phyloP scores from a whole-genome alignment of 1,140 invertebrate species.

The Scaptomyza graminum region DNA sequence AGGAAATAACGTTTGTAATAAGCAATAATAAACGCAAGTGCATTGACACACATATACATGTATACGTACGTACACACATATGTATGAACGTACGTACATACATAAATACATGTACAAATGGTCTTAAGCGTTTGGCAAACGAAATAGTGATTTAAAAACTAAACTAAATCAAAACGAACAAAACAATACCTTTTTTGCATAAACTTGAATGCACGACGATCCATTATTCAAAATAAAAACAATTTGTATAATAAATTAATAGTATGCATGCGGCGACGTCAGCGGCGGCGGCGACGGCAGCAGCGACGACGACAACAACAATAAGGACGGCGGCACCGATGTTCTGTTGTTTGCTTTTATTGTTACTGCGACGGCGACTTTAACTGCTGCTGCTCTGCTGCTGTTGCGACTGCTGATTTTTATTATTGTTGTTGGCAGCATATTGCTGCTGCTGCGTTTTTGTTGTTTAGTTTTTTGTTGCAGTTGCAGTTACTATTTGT shows the following conservation, averaged over 20 bases:
- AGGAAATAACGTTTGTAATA: slow-evolving; percentile 41
- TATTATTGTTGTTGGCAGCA: slow-evolving; percentile 64
- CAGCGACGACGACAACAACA: slow-evolving; percentile 16
- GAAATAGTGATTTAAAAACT: slow-evolving; percentile 42
- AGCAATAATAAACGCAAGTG: slow-evolving; percentile 49
- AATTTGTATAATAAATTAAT: slow-evolving; percentile 81
- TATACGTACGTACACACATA: neutral
- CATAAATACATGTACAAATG: slow-evolving; percentile 5
- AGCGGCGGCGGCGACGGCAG: slow-evolving; percentile 40
- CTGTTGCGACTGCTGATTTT: slow-evolving; percentile 44
- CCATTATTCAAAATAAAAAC: slow-evolving; percentile 83
- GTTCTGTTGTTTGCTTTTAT: slow-evolving; percentile 41
- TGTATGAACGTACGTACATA: neutral
- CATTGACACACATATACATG: slow-evolving; percentile 48
- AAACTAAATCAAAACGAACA: slow-evolving; percentile 51
- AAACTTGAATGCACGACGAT: slow-evolving; percentile 84
- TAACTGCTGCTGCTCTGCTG: slow-evolving; percentile 23
- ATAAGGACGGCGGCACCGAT: slow-evolving; percentile 34
- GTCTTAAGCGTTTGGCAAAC: slow-evolving; percentile 14
- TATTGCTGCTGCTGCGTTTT: slow-evolving; percentile 54
- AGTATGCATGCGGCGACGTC: slow-evolving; percentile 75
- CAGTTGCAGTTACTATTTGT: slow-evolving; percentile 1
- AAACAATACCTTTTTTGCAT: slow-evolving; percentile 83
- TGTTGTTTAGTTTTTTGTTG: slow-evolving; percentile 30
- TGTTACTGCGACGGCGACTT: slow-evolving; percentile 38